Evolutionary conservation across 2,888 invertebrate species (phyloP), one percentile per base, ranked within the genome.

Genomic region (Amorpha juglandis): DNA sequence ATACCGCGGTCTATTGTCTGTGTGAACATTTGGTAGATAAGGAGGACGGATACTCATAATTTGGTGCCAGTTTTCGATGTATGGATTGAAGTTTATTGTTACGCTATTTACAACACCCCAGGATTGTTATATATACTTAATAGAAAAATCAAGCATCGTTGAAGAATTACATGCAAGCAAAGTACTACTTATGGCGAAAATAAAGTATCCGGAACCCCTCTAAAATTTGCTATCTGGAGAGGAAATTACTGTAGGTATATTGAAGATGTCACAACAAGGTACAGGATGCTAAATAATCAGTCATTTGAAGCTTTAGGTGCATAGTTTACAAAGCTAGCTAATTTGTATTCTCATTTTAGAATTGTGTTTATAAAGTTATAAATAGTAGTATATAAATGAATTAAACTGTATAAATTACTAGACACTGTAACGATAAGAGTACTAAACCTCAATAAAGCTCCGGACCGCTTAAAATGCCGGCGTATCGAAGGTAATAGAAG

Each of bases 1-100:
- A 83, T 87, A 88, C 86, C 83, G 77, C 81, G 48, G 69, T 67
- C 81, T 78, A 83, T 90, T 90, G 86, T 90, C 74, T 79, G 73
- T 67, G 68, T 79, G 76, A 78, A 81, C 77, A 58, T 58, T 58
- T 42, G 42, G 42, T 4, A 58, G 58, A 58, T 58, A 58, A 58
- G 58, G 55, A 12, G 12, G 55, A 38, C 58, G 58, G 9, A n/a
- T 42, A 38, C 55, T 55, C 16, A 38, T 19, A 42, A 52, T 33
- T 52, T 19, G 52, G 33, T 19, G 16, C 16, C 19, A 35, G n/a
- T 42, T 38, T 12, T 42, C 42, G 58, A 58, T 58, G 12, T 19
- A 12, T 55, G 38, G 19, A 58, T 33, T 2, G 52, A 58, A 19
- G 19, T 42, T 58, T 12, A 58, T 42, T 58, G 19, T 1, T 42